Evolutionary conservation across 2,797 vertebrate species (phyloP).

Genomic region (Pangasius macronema): DNA sequence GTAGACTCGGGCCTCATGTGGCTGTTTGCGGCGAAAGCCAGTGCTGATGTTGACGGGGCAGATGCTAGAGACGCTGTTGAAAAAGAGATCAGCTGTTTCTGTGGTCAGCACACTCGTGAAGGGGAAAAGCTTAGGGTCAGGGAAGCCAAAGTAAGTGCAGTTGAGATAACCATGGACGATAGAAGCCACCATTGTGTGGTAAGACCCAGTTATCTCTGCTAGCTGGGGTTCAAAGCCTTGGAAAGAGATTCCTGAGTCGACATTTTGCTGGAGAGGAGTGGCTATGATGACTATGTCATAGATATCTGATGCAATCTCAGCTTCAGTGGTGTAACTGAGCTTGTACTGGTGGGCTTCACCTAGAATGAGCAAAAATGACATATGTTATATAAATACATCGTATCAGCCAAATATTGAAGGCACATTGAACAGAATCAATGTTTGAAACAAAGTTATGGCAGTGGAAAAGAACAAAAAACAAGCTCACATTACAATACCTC

Average conservation of each 20-base stretch:
- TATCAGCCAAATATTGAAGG: not conserved
- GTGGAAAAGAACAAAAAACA: not conserved
- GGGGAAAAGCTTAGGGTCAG: conserved; percentile 93
- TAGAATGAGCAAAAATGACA: conserved; percentile 58
- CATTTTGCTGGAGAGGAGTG: conserved; percentile 79
- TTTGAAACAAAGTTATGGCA: not conserved
- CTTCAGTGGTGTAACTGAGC: conserved; percentile 77
- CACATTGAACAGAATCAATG: not conserved
- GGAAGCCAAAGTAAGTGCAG: conserved; percentile 92
- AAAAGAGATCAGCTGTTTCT: conserved; percentile 82
- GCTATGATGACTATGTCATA: conserved; percentile 94
- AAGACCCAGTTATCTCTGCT: conserved; percentile 73
- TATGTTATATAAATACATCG: not conserved
- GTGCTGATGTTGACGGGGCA: conserved; percentile 90
- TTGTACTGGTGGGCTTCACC: conserved; percentile 85
- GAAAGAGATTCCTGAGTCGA: conserved; percentile 81
- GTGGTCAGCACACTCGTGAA: conserved; percentile 90
- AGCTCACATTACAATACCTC: no score
- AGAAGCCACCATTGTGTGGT: conserved; percentile 86
- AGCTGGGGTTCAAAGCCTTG: conserved; percentile 80
- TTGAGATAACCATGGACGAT: conserved; percentile 97
- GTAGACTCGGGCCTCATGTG: conserved; percentile 92
- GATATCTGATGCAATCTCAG: conserved; percentile 73
- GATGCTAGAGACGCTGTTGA: conserved; percentile 87
- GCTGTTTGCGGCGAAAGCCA: conserved; percentile 90